phyloP scores from a whole-genome alignment of 2,113 vertebrate genomes.

The Apteryx mantelli region DNA sequence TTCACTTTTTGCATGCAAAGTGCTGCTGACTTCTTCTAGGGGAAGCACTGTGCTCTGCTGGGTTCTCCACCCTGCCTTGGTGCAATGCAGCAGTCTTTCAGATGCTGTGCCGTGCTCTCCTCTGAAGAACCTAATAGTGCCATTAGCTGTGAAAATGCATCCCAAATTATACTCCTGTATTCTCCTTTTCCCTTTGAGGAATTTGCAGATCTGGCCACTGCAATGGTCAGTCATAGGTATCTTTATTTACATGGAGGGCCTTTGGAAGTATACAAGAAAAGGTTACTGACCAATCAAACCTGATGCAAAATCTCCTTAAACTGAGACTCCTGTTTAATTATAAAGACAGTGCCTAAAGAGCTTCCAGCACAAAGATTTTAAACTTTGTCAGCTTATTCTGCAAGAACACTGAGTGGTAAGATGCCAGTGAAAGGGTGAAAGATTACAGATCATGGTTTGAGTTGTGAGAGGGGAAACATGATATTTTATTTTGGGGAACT shows the following conservation, averaged over 20 bases:
- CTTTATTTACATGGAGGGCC: fast-evolving
- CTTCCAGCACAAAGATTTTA: background rate
- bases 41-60: background rate
- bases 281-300: background rate
- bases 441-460: too few species aligned
- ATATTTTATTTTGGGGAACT: background rate
- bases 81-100: fast-evolving
- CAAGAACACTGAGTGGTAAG: background rate
- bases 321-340: background rate
- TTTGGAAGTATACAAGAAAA: background rate
- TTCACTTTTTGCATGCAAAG: fast-evolving
- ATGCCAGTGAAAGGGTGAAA: background rate
- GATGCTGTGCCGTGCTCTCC: background rate
- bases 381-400: background rate
- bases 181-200: background rate
- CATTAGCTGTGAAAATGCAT: fast-evolving
- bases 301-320: background rate
- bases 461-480: background rate
- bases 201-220: background rate
- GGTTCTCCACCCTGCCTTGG: fast-evolving
- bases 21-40: fast-evolving
- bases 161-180: fast-evolving
- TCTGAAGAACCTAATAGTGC: fast-evolving
- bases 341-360: too few species aligned
- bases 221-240: too few species aligned